Base-by-base conservation (phyloP, 2,888 invertebrate species). In the Drosophila anomalata region DNA sequence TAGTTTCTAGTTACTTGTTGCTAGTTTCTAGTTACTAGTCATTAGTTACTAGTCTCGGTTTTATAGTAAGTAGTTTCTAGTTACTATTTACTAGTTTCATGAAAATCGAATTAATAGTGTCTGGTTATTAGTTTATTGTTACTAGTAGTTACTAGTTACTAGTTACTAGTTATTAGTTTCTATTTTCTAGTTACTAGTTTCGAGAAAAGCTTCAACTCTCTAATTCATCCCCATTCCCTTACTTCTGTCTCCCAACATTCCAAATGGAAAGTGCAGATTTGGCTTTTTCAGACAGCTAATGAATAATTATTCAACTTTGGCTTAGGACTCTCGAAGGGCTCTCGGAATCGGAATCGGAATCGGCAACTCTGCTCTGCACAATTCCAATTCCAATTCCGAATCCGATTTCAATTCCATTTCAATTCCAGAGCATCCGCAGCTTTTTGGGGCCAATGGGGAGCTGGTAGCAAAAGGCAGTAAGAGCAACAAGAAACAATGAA, bases 401-500 rank as follows among this genome's bases (percentile, higher is more conserved):
- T 66, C 50, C 33, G 41, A 48, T 69, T 66, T 36, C 67, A 55
- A 41, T 55, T 42, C 55, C 54, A 36, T 14, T 60, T 33, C 60
- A 46, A 17, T 60, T 52, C 51, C 60, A 17, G 29, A 20, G 50
- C 14, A 29, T 47, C 58, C 58, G 36, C 12, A n/a, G n/a, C 11
- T n/a, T 26, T 47, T 14, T 17, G 17, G 17, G 17, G 17, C 17
- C 17, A 17, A 17, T 17, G 41, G 31, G 36, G 33, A 20, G 47
- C 24, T 46, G 47, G 3, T 22, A 24, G 22, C 22, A 24, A 24
- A 17, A 17, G 17, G 17, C 0, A 24, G 22, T 4, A 39, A 39
- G 6, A 39, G 55, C 66, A 66, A 66, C 67, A 66, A 58, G 62
- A 63, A 71, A 79, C 73, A 77, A 77, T 79, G 73, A 79, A 79